A percentile compares a stretch with the other conserved stretches of the same genome.
Evolutionary conservation across 2,797 vertebrate genomes (phyloP).

Genomic region (Sebastes vulpes): DNA sequence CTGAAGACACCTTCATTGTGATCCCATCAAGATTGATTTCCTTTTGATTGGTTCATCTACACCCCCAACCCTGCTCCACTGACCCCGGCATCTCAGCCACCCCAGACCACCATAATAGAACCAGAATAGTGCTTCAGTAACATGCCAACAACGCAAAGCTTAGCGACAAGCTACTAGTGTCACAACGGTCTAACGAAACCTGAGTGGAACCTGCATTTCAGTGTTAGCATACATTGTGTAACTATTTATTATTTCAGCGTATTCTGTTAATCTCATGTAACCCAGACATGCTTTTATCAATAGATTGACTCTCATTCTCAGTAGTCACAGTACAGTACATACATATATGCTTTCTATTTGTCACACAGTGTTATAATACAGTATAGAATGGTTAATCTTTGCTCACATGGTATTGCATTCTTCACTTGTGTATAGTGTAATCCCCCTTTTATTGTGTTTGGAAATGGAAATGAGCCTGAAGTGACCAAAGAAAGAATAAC

Average conservation of each 20-base stretch:
- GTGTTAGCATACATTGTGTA: slow-evolving; percentile 74
- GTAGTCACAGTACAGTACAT: slow-evolving; percentile 66
- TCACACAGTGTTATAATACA: slow-evolving; percentile 74
- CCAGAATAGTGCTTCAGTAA: slow-evolving; percentile 77
- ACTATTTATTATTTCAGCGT: slow-evolving; percentile 80
- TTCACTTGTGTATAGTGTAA: slow-evolving; percentile 63
- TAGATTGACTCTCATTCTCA: slow-evolving; percentile 60
- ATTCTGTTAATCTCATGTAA: slow-evolving; percentile 77
- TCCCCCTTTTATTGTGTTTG: slow-evolving; percentile 60
- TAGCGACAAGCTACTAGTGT: slow-evolving; percentile 68
- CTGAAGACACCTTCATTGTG: slow-evolving; percentile 37
- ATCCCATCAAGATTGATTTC: slow-evolving; percentile 54
- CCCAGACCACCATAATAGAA: slow-evolving; percentile 5
- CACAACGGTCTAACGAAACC: slow-evolving; percentile 62
- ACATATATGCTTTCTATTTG: slow-evolving; percentile 72
- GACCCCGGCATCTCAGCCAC: slow-evolving; percentile 8
- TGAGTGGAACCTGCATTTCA: slow-evolving; percentile 70
- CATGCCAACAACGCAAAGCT: slow-evolving; percentile 74
- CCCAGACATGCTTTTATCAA: slow-evolving; percentile 71
- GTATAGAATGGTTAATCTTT: slow-evolving; percentile 63
- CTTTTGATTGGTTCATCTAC: slow-evolving; percentile 54
- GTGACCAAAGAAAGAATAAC: slow-evolving; percentile 78
- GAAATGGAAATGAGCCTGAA: slow-evolving; percentile 56
- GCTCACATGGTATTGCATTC: slow-evolving; percentile 67
- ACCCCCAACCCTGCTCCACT: slow-evolving; percentile 7